These are phyloP conservation scores for Phylloscopus collybita DNA, from an alignment of 2,797 vertebrate genomes.

Conservation along the genomic window DNA sequence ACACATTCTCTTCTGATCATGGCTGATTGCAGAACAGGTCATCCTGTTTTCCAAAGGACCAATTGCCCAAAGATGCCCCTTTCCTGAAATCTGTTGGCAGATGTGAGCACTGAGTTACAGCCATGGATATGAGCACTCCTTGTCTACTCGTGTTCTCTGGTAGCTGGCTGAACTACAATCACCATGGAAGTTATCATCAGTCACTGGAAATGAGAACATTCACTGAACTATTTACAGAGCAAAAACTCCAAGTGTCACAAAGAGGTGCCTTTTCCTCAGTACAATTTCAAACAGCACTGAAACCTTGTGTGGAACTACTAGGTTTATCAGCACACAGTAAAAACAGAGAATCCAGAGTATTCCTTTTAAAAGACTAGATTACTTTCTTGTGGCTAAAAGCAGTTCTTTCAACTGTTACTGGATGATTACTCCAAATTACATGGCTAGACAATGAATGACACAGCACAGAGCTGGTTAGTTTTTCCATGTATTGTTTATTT, in stretches of 20 bases:
- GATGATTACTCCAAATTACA: not conserved
- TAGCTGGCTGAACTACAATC: slow-evolving; percentile 18
- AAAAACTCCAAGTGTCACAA: slow-evolving; percentile 3
- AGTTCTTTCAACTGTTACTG: not conserved
- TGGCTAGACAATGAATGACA: not conserved
- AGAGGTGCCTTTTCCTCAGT: not conserved
- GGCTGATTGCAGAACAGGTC: not conserved
- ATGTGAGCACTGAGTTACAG: not conserved
- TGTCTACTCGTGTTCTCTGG: not conserved
- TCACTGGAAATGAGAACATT: not conserved
- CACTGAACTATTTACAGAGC: not conserved
- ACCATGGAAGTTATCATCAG: slow-evolving; percentile 44
- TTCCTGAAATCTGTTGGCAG: not conserved
- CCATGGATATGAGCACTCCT: not conserved
- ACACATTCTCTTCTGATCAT: not conserved
- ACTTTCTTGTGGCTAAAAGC: slow-evolving; percentile 4
- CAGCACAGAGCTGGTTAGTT: not conserved
- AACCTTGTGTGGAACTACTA: not conserved
- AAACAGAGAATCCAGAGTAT: not conserved
- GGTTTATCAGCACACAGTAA: not conserved
- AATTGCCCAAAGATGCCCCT: not conserved
- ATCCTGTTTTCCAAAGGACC: not conserved
- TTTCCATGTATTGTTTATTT: not conserved
- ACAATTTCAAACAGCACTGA: not conserved
- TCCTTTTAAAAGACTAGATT: not conserved